Conservation (phyloP, 2,888 invertebrate species). For the Melinaea menophilus region DNA sequence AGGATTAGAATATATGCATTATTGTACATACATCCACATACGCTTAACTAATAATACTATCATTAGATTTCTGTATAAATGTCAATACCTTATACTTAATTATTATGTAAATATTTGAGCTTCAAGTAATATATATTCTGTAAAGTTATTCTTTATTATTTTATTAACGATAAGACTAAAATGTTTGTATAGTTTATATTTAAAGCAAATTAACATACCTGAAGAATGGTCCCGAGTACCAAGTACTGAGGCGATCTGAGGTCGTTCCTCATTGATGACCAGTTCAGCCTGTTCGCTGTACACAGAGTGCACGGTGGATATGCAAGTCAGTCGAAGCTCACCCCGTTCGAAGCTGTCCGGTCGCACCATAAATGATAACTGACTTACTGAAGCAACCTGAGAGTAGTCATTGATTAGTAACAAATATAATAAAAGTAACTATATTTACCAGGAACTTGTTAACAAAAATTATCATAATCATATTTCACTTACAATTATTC, state of each 20-base stretch:
- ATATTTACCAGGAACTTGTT: no score
- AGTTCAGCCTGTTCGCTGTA: slow-evolving; percentile 81
- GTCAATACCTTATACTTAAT: no score
- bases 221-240: slow-evolving; percentile 81
- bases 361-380: slow-evolving; percentile 75
- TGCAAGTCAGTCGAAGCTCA: slow-evolving; percentile 81
- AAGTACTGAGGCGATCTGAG: slow-evolving; percentile 84
- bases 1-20: background rate
- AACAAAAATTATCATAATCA: no score
- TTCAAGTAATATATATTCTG: no score
- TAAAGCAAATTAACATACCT: slow-evolving; percentile 49
- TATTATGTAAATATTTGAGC: no score
- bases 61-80: no score
- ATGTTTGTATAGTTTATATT: background rate
- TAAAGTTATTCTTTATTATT: no score
- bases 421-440: no score
- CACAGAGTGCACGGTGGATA: slow-evolving; percentile 81
- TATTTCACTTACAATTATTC: no score
- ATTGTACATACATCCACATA: no score
- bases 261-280: slow-evolving; percentile 84
- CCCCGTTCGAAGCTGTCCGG: slow-evolving; percentile 82
- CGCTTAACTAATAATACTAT: no score
- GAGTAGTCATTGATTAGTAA: background rate
- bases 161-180: background rate
- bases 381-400: slow-evolving; percentile 69